Evolutionary conservation across 2,888 invertebrate species (phyloP).

Genomic region (Orthonevra nobilis): DNA sequence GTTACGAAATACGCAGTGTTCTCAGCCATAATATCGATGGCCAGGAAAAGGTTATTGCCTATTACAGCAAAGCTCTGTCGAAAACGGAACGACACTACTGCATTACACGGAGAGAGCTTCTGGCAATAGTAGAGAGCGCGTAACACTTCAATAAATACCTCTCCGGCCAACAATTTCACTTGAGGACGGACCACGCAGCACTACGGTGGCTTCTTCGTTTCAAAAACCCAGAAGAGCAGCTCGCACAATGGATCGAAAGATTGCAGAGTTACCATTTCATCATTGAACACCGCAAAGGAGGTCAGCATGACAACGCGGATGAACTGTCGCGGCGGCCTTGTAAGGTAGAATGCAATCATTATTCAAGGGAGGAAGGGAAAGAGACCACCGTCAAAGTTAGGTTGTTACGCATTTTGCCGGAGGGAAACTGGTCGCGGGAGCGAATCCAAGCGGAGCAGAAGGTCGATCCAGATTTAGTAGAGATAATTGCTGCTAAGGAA

Average conservation of each 20-base stretch:
- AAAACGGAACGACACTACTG: no score
- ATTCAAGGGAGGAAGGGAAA: not conserved
- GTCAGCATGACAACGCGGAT: not conserved
- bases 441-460: not conserved
- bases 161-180: not conserved
- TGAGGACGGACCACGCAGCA: no score
- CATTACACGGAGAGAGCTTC: no score
- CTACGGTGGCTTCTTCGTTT: no score
- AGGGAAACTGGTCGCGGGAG: not conserved
- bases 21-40: slow-evolving; percentile 30
- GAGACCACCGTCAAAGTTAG: not conserved
- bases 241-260: not conserved
- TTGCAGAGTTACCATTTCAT: slow-evolving; percentile 2
- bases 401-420: no score
- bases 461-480: not conserved
- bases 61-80: slow-evolving; percentile 27
- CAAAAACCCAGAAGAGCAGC: not conserved
- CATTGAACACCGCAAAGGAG: not conserved
- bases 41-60: no score
- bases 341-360: no score
- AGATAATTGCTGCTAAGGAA: not conserved
- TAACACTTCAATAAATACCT: no score
- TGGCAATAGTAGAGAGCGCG: not conserved
- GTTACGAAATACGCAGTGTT: slow-evolving; percentile 28
- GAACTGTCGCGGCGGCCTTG: not conserved